Conservation (phyloP, 2,797 vertebrate species). For the Taenioides sp. region DNA sequence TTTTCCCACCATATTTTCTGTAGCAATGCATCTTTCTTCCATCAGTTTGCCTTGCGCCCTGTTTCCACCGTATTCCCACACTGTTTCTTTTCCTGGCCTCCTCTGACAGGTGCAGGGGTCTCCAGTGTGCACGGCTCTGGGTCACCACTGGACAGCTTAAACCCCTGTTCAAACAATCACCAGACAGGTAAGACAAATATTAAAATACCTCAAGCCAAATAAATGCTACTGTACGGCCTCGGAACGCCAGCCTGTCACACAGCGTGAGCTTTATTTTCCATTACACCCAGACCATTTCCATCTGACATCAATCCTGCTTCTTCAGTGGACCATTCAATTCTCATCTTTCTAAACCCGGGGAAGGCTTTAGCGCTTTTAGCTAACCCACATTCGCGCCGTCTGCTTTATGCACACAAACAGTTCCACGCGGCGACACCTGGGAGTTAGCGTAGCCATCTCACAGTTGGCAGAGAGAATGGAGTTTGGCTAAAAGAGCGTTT, state of each 20-base stretch:
- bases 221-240: constrained; percentile 28
- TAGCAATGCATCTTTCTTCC: neutral
- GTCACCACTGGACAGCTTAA: constrained; percentile 27
- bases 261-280: constrained; percentile 54
- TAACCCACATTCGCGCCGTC: constrained; percentile 25
- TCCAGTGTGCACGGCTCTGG: constrained; percentile 35
- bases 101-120: constrained; percentile 44
- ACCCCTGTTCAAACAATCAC: constrained; percentile 41
- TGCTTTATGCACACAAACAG: constrained; percentile 27
- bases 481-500: constrained; percentile 29
- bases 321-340: constrained; percentile 38
- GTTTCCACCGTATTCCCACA: constrained; percentile 49
- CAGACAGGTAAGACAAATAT: constrained; percentile 31
- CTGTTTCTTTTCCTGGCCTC: constrained; percentile 48
- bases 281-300: constrained; percentile 48
- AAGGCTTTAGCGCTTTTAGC: constrained; percentile 25
- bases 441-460: constrained; percentile 17
- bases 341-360: constrained; percentile 44
- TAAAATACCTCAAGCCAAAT: constrained; percentile 31
- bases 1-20: neutral
- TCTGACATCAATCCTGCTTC: constrained; percentile 40
- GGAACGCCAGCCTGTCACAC: constrained; percentile 45
- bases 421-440: constrained; percentile 43
- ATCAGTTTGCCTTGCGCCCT: constrained; percentile 31
- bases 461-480: constrained; percentile 13